phyloP scores from a whole-genome alignment of 30 jellyfish, hydroid and myxozoan species.

The Aurelia coerulea region DNA sequence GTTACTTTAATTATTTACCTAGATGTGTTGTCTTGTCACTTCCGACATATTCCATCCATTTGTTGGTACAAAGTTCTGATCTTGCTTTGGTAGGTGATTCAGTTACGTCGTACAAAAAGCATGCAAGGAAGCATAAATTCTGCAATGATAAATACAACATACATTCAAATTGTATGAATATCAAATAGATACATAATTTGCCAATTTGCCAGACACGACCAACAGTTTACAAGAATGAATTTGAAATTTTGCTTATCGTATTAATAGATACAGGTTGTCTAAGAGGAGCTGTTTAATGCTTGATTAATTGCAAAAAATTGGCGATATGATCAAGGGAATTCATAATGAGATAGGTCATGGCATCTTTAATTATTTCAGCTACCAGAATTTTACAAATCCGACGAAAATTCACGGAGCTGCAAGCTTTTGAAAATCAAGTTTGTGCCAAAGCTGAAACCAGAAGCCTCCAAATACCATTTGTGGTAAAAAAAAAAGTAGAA shows the following conservation, averaged over 20 bases:
- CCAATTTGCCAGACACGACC: not conserved
- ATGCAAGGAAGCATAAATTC: conserved; percentile 37
- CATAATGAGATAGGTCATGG: too few relatives aligned
- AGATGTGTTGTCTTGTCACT: conserved; percentile 26
- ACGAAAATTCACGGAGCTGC: too few relatives aligned
- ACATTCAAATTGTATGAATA: not conserved
- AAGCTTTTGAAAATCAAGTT: too few relatives aligned
- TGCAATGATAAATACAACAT: conserved; percentile 1
- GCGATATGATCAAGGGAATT: too few relatives aligned
- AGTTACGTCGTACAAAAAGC: not conserved
- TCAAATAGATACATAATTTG: not conserved
- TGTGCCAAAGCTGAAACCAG: too few relatives aligned
- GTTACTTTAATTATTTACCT: not conserved
- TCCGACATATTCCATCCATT: conserved; percentile 32
- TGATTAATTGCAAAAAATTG: too few relatives aligned
- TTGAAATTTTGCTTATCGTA: not conserved
- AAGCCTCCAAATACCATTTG: too few relatives aligned
- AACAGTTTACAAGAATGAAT: not conserved
- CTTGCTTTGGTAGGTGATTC: not conserved
- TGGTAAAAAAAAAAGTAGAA: too few relatives aligned
- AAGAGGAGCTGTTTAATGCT: too few relatives aligned
- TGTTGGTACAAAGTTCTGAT: not conserved
- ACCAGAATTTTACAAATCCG: too few relatives aligned
- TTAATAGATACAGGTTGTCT: not conserved
- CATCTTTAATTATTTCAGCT: too few relatives aligned